Percentiles rank a stretch among this genome's conserved stretches.
phyloP scores from a whole-genome alignment of 2,888 invertebrate genomes.

The Tachystola acroxantha region DNA sequence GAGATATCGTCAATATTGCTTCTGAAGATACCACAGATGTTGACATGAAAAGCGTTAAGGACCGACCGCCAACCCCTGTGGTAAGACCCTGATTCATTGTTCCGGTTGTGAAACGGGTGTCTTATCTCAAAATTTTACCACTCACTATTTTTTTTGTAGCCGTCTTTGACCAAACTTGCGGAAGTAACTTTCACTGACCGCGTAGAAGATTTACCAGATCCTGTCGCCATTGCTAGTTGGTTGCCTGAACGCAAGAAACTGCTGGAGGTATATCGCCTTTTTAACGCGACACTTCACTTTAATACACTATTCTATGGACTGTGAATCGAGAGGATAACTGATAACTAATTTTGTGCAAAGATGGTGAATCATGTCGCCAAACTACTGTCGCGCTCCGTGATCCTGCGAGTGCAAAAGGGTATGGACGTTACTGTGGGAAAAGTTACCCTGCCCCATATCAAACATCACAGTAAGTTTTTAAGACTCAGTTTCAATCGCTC shows the following conservation, averaged over 20 bases:
- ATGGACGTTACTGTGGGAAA: slow-evolving; percentile 51
- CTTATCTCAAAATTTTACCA: too few relatives aligned
- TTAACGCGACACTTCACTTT: neutral
- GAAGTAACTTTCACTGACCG: slow-evolving; percentile 62
- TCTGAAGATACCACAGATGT: slow-evolving; percentile 30
- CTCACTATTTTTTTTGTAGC: slow-evolving; percentile 37
- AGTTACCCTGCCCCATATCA: slow-evolving; percentile 54
- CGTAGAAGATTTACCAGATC: slow-evolving; percentile 59
- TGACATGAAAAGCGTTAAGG: slow-evolving; percentile 49
- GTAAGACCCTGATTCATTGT: slow-evolving; percentile 25
- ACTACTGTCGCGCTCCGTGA: slow-evolving; percentile 46
- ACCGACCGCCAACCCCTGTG: slow-evolving; percentile 62
- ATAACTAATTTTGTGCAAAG: slow-evolving; percentile 29
- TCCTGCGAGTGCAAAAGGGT: slow-evolving; percentile 43
- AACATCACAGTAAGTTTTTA: slow-evolving; percentile 46
- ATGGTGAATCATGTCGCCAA: slow-evolving; percentile 55
- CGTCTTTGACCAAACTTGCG: slow-evolving; percentile 57
- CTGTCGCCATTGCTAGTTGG: slow-evolving; percentile 37
- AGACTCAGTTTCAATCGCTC: neutral
- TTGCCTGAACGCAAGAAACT: slow-evolving; percentile 59
- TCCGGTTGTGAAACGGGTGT: neutral
- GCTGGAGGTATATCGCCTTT: slow-evolving; percentile 56
- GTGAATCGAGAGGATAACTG: neutral
- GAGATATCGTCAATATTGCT: slow-evolving; percentile 38
- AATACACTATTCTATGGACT: neutral